Evolutionary conservation across 2,888 invertebrate species (phyloP).

Genomic region (Tillus elongatus): DNA sequence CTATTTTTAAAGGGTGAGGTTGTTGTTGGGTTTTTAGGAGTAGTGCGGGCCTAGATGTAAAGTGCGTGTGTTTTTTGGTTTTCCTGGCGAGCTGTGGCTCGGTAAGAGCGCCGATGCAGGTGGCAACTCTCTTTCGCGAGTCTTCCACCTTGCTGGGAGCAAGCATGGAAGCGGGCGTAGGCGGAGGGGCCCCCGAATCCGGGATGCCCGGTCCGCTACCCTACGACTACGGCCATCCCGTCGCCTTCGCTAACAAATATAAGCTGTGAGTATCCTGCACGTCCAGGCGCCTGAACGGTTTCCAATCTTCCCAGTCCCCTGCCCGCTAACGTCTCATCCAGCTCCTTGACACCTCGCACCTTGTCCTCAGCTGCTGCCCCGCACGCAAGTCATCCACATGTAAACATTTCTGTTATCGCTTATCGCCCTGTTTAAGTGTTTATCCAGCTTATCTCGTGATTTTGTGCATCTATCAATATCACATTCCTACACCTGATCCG

Average conservation of each 20-base stretch:
- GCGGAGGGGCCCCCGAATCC: slow-evolving; percentile 30
- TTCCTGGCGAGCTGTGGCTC: too few relatives aligned
- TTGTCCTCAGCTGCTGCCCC: too few relatives aligned
- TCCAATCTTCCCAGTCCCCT: slow-evolving; percentile 19
- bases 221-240: slow-evolving; percentile 40
- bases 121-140: slow-evolving; percentile 59
- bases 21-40: slow-evolving; percentile 41
- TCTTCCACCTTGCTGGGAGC: slow-evolving; percentile 57
- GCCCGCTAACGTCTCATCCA: slow-evolving; percentile 22
- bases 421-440: too few relatives aligned
- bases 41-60: slow-evolving; percentile 33
- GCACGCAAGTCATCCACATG: slow-evolving; percentile 25
- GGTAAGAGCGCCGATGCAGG: slow-evolving; percentile 52
- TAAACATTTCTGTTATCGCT: slow-evolving; percentile 26
- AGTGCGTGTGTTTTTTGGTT: slow-evolving; percentile 25
- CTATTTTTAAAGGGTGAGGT: slow-evolving; percentile 49
- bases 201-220: slow-evolving; percentile 32
- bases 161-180: slow-evolving; percentile 50
- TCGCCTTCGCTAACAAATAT: slow-evolving; percentile 41
- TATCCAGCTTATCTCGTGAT: too few relatives aligned
- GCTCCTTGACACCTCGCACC: too few relatives aligned
- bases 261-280: slow-evolving; percentile 38
- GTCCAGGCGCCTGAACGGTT: too few relatives aligned
- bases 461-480: too few relatives aligned
- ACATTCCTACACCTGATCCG: too few relatives aligned